A percentile compares a stretch with the other conserved stretches of the same genome.
Evolutionary conservation across 2,113 vertebrate genomes (phyloP).

Genomic region (Atrichornis clamosus): DNA sequence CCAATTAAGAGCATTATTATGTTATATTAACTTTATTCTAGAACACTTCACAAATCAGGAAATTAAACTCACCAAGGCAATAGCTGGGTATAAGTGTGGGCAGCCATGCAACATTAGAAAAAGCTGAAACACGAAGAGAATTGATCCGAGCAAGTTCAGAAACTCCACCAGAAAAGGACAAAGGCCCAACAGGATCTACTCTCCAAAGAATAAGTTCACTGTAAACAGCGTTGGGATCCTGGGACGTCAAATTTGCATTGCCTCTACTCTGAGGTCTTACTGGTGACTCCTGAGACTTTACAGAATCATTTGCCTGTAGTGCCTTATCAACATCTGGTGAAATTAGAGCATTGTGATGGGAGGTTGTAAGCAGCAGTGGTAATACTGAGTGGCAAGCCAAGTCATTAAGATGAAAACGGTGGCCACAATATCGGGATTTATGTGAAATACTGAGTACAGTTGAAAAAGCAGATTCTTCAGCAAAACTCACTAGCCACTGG

Average conservation of each 20-base stretch:
- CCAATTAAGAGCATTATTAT: neutral
- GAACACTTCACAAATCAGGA: neutral
- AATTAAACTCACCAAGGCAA: slow-evolving; percentile 86
- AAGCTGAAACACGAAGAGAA: slow-evolving; percentile 94
- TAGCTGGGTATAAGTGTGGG: slow-evolving; percentile 94
- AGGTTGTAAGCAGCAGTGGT: slow-evolving; percentile 93
- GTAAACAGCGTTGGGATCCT: slow-evolving; percentile 90
- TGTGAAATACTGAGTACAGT: slow-evolving; percentile 96
- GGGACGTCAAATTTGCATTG: slow-evolving; percentile 69
- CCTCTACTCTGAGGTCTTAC: slow-evolving; percentile 62
- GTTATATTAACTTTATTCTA: neutral
- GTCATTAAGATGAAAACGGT: slow-evolving; percentile 97
- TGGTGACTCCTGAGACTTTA: slow-evolving; percentile 42
- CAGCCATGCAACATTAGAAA: slow-evolving; percentile 96
- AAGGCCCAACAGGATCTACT: slow-evolving; percentile 95
- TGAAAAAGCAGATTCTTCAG: slow-evolving; percentile 96
- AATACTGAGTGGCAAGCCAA: slow-evolving; percentile 96
- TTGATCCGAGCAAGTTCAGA: slow-evolving; percentile 97
- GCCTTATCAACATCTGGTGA: slow-evolving; percentile 74
- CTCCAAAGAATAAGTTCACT: slow-evolving; percentile 98
- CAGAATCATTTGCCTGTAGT: slow-evolving; percentile 28
- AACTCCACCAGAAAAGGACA: slow-evolving; percentile 95
- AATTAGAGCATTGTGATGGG: slow-evolving; percentile 91
- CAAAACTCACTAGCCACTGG: slow-evolving; percentile 97
- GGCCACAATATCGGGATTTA: slow-evolving; percentile 95